Percentiles rank a stretch among this genome's conserved stretches.
These are phyloP conservation scores for Drosophila antonietae DNA, from an alignment of 2,888 invertebrate genomes.

Conservation along the genomic window DNA sequence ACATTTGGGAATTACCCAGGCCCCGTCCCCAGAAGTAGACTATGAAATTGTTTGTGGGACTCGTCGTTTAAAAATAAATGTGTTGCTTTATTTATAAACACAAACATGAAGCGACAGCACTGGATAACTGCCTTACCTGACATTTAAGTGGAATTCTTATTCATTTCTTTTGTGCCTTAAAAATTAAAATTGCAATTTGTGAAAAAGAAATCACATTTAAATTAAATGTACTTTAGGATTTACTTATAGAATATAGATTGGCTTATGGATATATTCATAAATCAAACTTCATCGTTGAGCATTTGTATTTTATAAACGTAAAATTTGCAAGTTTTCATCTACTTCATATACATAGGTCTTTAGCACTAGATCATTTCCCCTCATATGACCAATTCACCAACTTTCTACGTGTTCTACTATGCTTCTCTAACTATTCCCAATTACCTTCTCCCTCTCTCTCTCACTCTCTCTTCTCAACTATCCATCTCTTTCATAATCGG, in stretches of 20 bases:
- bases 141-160: background rate
- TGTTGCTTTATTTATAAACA: constrained; percentile 2
- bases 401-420: background rate
- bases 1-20: constrained; percentile 24
- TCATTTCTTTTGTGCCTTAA: background rate
- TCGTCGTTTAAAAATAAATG: constrained; percentile 10
- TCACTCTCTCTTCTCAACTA: background rate
- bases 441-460: background rate
- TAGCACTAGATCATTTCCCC: background rate
- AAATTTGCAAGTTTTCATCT: background rate
- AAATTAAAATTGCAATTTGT: background rate
- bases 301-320: background rate
- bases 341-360: background rate
- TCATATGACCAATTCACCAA: constrained; percentile 14
- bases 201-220: background rate
- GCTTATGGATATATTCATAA: background rate
- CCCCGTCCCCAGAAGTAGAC: constrained; percentile 29
- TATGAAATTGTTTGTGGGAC: constrained; percentile 17
- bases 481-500: constrained; percentile 15
- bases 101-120: background rate
- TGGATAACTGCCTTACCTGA: constrained; percentile 2
- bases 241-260: background rate
- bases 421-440: constrained; percentile 2
- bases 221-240: background rate
- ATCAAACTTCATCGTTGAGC: background rate